These are phyloP conservation scores for Esox niger DNA, from an alignment of 2,113 vertebrate species.

Conservation along the genomic window DNA sequence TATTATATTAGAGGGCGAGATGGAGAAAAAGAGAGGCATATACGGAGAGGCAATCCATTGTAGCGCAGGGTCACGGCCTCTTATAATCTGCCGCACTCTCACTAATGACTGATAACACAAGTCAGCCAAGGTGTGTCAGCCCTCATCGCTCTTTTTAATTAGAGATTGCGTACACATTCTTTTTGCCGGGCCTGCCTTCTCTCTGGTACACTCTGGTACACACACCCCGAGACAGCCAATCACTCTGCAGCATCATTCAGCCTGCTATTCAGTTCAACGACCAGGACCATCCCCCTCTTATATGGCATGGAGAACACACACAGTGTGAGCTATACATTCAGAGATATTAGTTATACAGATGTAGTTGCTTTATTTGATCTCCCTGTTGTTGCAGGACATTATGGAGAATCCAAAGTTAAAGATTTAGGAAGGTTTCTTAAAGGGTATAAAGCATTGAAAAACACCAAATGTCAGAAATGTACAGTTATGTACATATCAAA, in stretches of 20 bases:
- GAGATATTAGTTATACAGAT: too few relatives aligned
- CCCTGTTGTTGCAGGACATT: too few relatives aligned
- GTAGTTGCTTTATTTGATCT: too few relatives aligned
- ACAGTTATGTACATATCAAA: too few relatives aligned
- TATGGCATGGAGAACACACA: slow-evolving; percentile 1
- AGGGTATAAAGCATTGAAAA: too few relatives aligned
- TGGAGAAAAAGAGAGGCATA: background rate
- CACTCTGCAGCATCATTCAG: slow-evolving; percentile 2
- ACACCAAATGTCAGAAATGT: too few relatives aligned
- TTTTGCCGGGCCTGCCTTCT: background rate
- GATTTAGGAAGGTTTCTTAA: too few relatives aligned
- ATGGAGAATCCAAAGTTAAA: too few relatives aligned
- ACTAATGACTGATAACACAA: slow-evolving; percentile 57
- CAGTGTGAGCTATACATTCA: too few relatives aligned
- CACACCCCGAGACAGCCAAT: slow-evolving; percentile 2
- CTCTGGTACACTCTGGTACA: background rate
- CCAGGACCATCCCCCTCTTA: too few relatives aligned
- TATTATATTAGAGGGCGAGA: too few relatives aligned
- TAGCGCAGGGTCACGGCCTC: slow-evolving; percentile 32
- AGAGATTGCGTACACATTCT: slow-evolving; percentile 20
- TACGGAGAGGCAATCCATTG: slow-evolving; percentile 11
- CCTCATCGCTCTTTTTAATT: slow-evolving; percentile 53
- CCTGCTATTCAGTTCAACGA: background rate
- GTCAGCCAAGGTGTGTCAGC: slow-evolving; percentile 53
- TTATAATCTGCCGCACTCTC: slow-evolving; percentile 49